A percentile compares a stretch with the other conserved stretches of the same genome.
Evolutionary conservation across 2,113 vertebrate genomes (phyloP).

Genomic region (Chloropsis hardwickii): DNA sequence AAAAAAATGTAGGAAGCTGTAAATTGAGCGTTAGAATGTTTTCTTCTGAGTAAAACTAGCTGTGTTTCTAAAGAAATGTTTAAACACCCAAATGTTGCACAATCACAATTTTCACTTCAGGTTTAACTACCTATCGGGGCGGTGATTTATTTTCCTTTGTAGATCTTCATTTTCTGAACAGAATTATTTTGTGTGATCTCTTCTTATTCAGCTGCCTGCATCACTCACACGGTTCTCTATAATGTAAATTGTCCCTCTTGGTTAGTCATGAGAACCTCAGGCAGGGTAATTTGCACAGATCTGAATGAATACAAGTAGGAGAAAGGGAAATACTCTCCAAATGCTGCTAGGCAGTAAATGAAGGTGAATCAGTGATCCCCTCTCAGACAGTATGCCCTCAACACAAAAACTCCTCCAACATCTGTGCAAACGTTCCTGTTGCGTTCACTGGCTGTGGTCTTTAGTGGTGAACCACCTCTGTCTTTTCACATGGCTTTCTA

Average conservation of each 20-base stretch:
- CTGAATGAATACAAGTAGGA: background rate
- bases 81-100: background rate
- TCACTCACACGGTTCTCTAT: background rate
- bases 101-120: background rate
- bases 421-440: background rate
- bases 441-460: background rate
- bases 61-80: background rate
- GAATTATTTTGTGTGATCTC: background rate
- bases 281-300: background rate
- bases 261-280: background rate
- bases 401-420: background rate
- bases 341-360: background rate
- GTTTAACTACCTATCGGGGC: background rate
- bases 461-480: background rate
- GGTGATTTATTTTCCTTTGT: background rate
- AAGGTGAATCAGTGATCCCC: background rate
- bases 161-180: background rate
- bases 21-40: background rate
- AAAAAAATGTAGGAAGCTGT: background rate
- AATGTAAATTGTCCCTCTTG: background rate
- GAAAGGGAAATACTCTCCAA: background rate
- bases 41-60: background rate
- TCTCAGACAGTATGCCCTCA: background rate
- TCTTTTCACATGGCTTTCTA: background rate
- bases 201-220: background rate